These are phyloP conservation scores for Chrysolina haemoptera DNA, from an alignment of 2,888 invertebrate genomes.

Conservation along the genomic window DNA sequence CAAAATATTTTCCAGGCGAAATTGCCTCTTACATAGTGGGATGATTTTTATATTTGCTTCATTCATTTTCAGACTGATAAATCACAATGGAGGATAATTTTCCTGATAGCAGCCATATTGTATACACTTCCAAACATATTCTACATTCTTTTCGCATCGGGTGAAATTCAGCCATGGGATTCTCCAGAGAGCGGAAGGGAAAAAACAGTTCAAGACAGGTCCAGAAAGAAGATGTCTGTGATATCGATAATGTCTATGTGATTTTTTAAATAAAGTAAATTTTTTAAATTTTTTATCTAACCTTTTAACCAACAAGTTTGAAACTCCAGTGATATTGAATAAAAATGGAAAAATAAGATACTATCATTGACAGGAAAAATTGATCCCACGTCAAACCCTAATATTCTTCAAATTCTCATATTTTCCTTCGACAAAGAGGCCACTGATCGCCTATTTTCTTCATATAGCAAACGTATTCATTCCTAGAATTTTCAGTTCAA, in stretches of 20 bases:
- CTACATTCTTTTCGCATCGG: conserved; percentile 46
- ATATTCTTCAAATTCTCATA: too few relatives aligned
- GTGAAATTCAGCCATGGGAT: conserved; percentile 51
- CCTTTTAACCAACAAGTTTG: too few relatives aligned
- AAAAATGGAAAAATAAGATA: too few relatives aligned
- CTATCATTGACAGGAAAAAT: too few relatives aligned
- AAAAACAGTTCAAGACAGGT: neutral
- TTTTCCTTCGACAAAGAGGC: too few relatives aligned
- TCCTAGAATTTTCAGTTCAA: too few relatives aligned
- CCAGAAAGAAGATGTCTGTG: conserved; percentile 29
- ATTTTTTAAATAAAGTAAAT: neutral
- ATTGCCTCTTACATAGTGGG: too few relatives aligned
- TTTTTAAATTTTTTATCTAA: conserved; percentile 30
- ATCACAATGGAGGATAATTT: conserved; percentile 49
- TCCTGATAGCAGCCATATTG: conserved; percentile 47
- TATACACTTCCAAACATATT: conserved; percentile 46
- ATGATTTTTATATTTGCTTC: neutral
- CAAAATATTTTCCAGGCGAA: too few relatives aligned
- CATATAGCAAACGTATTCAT: too few relatives aligned
- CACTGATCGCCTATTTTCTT: too few relatives aligned
- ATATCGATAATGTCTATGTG: conserved; percentile 36
- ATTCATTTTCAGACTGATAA: conserved; percentile 46
- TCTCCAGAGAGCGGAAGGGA: neutral
- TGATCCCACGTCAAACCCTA: too few relatives aligned
- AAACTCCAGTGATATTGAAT: too few relatives aligned